A percentile compares a stretch with the other conserved stretches of the same genome.
These are phyloP conservation scores for Metalampra italica DNA, from an alignment of 2,888 invertebrate genomes.

Conservation along the genomic window DNA sequence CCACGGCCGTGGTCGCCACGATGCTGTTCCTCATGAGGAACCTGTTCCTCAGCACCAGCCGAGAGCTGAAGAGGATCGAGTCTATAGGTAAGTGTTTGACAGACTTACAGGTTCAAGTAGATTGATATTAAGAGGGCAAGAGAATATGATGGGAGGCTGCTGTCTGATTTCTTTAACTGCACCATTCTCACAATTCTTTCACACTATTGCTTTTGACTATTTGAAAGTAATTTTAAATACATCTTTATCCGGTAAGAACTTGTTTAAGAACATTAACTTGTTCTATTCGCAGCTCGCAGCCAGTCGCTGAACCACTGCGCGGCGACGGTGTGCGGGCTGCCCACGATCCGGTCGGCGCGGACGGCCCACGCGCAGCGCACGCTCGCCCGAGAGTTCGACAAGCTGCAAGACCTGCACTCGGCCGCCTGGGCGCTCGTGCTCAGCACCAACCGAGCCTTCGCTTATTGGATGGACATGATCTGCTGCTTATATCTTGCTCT, in stretches of 20 bases:
- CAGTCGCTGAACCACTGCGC: conserved; percentile 92
- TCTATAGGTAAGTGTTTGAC: conserved; percentile 79
- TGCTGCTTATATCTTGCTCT: conserved; percentile 74
- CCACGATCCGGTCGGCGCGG: conserved; percentile 87
- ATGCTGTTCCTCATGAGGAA: conserved; percentile 82
- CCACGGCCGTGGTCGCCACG: conserved; percentile 80
- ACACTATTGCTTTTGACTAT: no score
- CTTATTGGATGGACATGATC: conserved; percentile 77
- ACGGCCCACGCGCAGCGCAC: conserved; percentile 82
- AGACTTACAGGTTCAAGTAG: no score
- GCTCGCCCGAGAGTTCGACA: conserved; percentile 84
- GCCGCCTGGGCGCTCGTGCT: conserved; percentile 78
- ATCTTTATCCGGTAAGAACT: no score
- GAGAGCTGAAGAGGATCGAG: conserved; percentile 85
- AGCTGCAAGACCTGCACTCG: conserved; percentile 78
- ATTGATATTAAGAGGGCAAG: no score
- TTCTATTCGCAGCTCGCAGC: conserved; percentile 81
- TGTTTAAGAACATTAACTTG: no score
- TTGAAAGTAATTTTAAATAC: no score
- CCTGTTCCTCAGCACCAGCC: conserved; percentile 85
- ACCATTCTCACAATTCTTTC: no score
- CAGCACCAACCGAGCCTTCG: conserved; percentile 67
- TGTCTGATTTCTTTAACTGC: no score
- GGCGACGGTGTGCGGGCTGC: conserved; percentile 88
- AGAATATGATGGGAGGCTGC: no score